Base-by-base conservation (phyloP, 2,113 vertebrate genomes). In the Myrmecobius fasciatus region DNA sequence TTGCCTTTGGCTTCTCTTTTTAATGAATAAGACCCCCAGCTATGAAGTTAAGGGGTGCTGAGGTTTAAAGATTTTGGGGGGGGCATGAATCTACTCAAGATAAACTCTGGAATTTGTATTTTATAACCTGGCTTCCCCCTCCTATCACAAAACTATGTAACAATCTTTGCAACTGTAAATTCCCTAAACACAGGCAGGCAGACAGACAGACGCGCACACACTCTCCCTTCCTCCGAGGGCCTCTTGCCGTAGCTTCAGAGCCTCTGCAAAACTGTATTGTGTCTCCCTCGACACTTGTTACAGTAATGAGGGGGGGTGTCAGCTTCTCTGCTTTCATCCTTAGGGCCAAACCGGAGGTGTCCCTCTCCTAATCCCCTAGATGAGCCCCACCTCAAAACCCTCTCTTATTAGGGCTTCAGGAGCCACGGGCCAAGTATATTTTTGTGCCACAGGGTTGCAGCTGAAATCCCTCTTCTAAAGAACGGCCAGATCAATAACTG, bases 401-500 rank as follows among this genome's bases (percentile, higher is more conserved):
- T 1, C 52, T 95, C 96, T 95, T 60, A 36, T 75, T 92, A 95
- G n/a, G 43, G 0, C 14, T 92, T 92, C 89, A 96, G 54, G 26
- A 51, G 89, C 25, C 0, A 56, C 91, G 94, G 90, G 95, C 94
- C 95, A 11, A 88, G 8, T 49, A 88, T 56, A 83, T 94, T 96
- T 98, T 97, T 97, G 93, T 97, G 94, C 97, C 97, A 96, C 94
- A 94, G 95, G 95, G 95, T 3, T 49, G 93, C 54, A 91, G 92
- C 95, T 95, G 90, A 96, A 97, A 97, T 96, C 97, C 95, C 97
- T 96, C 93, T 98, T 97, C 67, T 91, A 83, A 93, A 97, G 97
- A 97, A 98, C 96, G 93, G 8, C 89, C 91, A 88, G 94, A 96
- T 97, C 97, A 97, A 91, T 96, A 94, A 95, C 89, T 96, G 90